phyloP scores from a whole-genome alignment of 2,888 invertebrate genomes.

The Leptinotarsa haldemani region DNA sequence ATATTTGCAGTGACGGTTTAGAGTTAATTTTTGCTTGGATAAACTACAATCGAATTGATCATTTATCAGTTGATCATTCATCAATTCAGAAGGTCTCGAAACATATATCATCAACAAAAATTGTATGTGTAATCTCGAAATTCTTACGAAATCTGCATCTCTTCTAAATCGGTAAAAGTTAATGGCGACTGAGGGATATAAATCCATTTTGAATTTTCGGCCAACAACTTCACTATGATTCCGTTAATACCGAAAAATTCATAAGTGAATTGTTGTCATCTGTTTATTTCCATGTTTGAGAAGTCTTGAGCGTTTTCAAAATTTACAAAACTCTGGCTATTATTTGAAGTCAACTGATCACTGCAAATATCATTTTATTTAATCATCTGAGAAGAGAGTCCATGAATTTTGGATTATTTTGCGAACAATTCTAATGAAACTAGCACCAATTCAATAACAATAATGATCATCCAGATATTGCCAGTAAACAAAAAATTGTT shows the following conservation, averaged over 20 bases:
- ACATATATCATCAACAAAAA: too few relatives aligned
- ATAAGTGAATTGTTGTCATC: too few relatives aligned
- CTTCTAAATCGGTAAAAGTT: too few relatives aligned
- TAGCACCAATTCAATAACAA: conserved; percentile 17
- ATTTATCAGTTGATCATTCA: neutral
- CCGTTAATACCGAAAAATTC: too few relatives aligned
- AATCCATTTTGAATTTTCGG: too few relatives aligned
- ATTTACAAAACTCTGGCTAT: neutral
- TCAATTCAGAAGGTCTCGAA: too few relatives aligned
- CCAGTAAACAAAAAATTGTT: conserved; percentile 4
- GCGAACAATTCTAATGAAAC: conserved; percentile 14
- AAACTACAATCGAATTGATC: neutral
- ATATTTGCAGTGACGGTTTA: conserved; percentile 6
- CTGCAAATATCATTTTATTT: conserved; percentile 13
- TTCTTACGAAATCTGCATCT: too few relatives aligned
- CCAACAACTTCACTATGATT: too few relatives aligned
- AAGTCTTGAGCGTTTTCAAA: neutral
- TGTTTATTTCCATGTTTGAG: too few relatives aligned
- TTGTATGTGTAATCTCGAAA: too few relatives aligned
- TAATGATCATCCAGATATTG: conserved; percentile 11
- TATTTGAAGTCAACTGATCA: neutral
- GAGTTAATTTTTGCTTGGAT: neutral
- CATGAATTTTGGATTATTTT: conserved; percentile 21
- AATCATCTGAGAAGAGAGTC: conserved; percentile 14
- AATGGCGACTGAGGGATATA: too few relatives aligned